Base-by-base conservation (phyloP, 2,113 vertebrate genomes). In the Gallinago media region DNA sequence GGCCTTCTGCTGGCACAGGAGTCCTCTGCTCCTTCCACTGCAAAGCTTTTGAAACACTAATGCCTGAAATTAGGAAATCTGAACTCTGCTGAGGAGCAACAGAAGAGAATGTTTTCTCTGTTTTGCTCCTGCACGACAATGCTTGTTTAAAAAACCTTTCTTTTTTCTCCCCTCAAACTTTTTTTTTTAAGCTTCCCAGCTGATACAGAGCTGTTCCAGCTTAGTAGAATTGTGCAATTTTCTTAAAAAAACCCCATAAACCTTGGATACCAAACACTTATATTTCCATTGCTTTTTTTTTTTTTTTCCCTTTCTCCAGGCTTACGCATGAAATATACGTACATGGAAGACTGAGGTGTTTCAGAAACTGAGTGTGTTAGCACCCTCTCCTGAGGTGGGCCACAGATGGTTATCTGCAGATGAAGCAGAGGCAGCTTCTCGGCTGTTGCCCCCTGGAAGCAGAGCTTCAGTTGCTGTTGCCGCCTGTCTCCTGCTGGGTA, bases 1-100 rank as follows among this genome's bases (percentile, higher is more conserved):
- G 52, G 74, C 52, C 67, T 93, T 61, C 77, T 92, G 79, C 44
- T 95, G 88, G 76, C 89, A 91, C 55, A 77, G 73, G 58, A 78
- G 49, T 49, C 59, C 73, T 76, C 67, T 79, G 65, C 81, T 81
- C 29, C 63, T 95, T 88, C 52, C 58, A 59, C 50, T 50, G 62
- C 88, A 93, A 68, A 86, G 62, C 27, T 95, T 95, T 95, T 87
- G 73, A 82, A 94, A 91, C 40, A 47, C 32, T 80, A 79, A 86
- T 82, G 49, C 66, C 75, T 90, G 65, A 85, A 88, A 85, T 66
- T 40, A 80, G 15, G 27, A 85, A 77, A 67, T 44, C 40, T 50
- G 70, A 85, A 72, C 76, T 75, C 62, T 92, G 67, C 36, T 66
- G 78, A 94, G 42, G 68, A 94, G 46, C 61, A 90, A 76, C 56